Evolutionary conservation across 2,113 vertebrate genomes (phyloP), one percentile per base, ranked within the genome.

Genomic region (Craseonycteris thonglongyai): DNA sequence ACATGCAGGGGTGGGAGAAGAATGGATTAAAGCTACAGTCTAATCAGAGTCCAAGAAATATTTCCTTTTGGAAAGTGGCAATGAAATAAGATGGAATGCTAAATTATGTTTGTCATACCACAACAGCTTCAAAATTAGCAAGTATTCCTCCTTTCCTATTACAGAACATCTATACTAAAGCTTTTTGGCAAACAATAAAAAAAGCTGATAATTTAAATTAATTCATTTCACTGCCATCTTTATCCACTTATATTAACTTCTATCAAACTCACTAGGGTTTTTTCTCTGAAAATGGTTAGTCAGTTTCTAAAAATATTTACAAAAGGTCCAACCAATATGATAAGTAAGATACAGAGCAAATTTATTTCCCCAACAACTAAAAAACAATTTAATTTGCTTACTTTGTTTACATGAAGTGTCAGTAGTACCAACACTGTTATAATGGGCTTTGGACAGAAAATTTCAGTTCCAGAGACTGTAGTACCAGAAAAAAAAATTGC

Each of bases 331-430:
- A 92, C n/a, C 14, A 90, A 93, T 38, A 56, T 47, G 26, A 2
- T 63, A 15, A 72, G 35, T 63, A 94, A 97, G 51, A 51, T 38
- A 63, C 47, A 83, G 18, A 84, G 4, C 42, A 90, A 63, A 71
- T 66, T 22, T 80, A 33, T 92, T 90, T 45, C 40, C 42, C 22
- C 74, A 51, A 92, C 45, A 92, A 88, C 75, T 78, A 33, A 87
- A 94, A 95, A 86, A 33, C 26, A 45, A 88, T 63, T 72, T 81
- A 86, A 65, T 58, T 40, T 86, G 49, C 65, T 92, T 80, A 58
- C 66, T 81, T 51, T 76, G 6, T 61, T 94, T 75, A 94, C n/a
- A 86, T 71, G 14, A 79, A 79, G 35, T 33, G 11, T 56, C 80
- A 94, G 45, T 88, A 12, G 42, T 74, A 80, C 21, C 14, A 93